Conservation (phyloP, 2,888 invertebrate species). For the Athrips mouffetella region DNA sequence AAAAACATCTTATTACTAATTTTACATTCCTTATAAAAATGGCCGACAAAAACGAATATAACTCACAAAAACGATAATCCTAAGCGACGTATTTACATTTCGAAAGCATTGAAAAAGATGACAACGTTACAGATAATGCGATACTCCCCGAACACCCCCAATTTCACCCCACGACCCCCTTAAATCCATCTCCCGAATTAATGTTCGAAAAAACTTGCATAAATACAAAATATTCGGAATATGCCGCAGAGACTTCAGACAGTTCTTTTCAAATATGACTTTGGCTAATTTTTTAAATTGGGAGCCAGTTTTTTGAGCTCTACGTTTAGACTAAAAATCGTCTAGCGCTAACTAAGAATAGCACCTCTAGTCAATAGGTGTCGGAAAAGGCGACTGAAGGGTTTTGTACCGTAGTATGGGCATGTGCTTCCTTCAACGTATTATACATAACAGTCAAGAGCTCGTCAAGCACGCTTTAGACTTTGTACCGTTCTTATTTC, state of each 20-base stretch:
- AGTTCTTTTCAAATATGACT: conserved; percentile 39
- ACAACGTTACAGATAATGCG: conserved; percentile 33
- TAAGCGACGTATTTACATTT: conserved; percentile 30
- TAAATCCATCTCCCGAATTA: conserved; percentile 66
- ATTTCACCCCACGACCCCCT: conserved; percentile 27
- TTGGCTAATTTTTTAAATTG: conserved; percentile 59
- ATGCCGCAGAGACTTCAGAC: conserved; percentile 40
- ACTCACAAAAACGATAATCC: conserved; percentile 26
- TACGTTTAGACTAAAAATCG: too few relatives aligned
- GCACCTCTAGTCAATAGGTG: too few relatives aligned
- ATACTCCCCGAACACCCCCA: conserved; percentile 19
- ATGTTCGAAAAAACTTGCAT: conserved; percentile 52
- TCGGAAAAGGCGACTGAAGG: too few relatives aligned
- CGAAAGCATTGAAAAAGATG: conserved; percentile 31
- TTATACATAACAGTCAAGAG: too few relatives aligned
- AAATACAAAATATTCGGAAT: conserved; percentile 50
- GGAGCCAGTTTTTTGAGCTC: too few relatives aligned
- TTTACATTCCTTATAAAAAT: too few relatives aligned
- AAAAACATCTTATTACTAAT: too few relatives aligned
- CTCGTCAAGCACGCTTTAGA: too few relatives aligned
- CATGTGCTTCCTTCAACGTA: too few relatives aligned
- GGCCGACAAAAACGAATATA: conserved; percentile 11
- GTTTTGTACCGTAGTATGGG: too few relatives aligned
- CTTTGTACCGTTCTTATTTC: too few relatives aligned
- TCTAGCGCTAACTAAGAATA: too few relatives aligned